Evolutionary conservation across 2,113 vertebrate genomes (phyloP), one percentile per base, ranked within the genome.

Genomic region (Hippocampus barbouri): DNA sequence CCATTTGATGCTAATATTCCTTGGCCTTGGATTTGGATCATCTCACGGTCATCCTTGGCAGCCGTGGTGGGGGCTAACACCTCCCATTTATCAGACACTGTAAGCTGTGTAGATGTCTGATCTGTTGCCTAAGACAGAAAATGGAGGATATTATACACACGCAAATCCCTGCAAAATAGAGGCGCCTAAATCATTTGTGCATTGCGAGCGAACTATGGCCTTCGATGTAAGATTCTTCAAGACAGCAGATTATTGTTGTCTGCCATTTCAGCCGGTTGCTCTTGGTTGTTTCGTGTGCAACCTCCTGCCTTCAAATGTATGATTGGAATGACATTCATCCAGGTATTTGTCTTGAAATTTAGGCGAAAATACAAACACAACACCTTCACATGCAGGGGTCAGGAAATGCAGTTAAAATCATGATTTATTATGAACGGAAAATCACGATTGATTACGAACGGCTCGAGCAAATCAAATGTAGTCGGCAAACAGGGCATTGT

Each of bases 51-150:
- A 80, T 98, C 96, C 91, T 98, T 98, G 90, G 92, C 91, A 85
- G 93, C 87, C 74, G 94, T 85, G 21, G 86, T 85, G 78, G 95
- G 92, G 89, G 96, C 94, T 86, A 98, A 91, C 70, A 97, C 94
- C 84, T 98, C 96, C 97, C 97, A 99, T 93, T 95, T 94, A 83
- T 95, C 97, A 87, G 95, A 92, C 91, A 93, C 95, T 74, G 95
- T 92, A 86, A 98, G 92, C 80, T 97, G 97, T 71, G 94, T 88
- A 87, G 96, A 93, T 87, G 93, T 72, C 86, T 94, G 91, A 91
- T 96, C 94, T 80, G 94, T 93, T 81, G 93, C 92, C 97, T 98
- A 86, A 77, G 74, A 47, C 85, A 75, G 54, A 69, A 83, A 88
- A 76, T 59, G 49, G 69, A 40, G 66, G 43, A 75, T 18, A 75